Evolutionary conservation across 2,113 vertebrate genomes (phyloP), one percentile per base, ranked within the genome.

Genomic region (Serilophus lunatus): DNA sequence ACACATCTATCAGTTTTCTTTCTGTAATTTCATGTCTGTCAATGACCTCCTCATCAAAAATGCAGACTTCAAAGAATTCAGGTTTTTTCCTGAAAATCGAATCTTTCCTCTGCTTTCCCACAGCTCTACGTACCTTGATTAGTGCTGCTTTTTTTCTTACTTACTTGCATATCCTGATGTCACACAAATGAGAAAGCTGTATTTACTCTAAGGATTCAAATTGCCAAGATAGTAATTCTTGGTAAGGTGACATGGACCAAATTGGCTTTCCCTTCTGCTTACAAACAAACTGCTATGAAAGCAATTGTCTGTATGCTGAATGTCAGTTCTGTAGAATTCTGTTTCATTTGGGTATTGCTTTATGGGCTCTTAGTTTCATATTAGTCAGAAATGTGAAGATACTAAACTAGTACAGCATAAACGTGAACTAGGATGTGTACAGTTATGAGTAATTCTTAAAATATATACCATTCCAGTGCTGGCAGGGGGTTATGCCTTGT

Each of bases 11-110:
- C 95, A 84, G 49, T 84, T 91, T 94, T 91, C 88, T 87, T 49
- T 79, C 92, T 90, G 78, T 93, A 91, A 94, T 93, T 95, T 90
- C 88, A 77, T 40, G 66, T 91, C 92, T 95, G 79, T 92, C 92
- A 93, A 80, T 90, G 75, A 24, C 13, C 45, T 45, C 36, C 44
- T 90, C 90, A 76, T 90, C 69, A 65, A 4, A 15, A 89, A 91
- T 53, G 42, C 53, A 87, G 65, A 79, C 74, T 91, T 89, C 94
- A 95, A 92, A 93, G 74, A 75, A 84, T 82, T 82, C 74, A 79
- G 40, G 23, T 72, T 92, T 95, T 80, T 88, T 82, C n/a, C 61
- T 78, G 60, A 68, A 92, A 95, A 79, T 69, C 28, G 63, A 31
- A 71, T 84, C n/a, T 76, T 85, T 63, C 50, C 26, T 71, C 74